Base-by-base conservation (phyloP, 2,888 invertebrate genomes). In the Cinara cedri region DNA sequence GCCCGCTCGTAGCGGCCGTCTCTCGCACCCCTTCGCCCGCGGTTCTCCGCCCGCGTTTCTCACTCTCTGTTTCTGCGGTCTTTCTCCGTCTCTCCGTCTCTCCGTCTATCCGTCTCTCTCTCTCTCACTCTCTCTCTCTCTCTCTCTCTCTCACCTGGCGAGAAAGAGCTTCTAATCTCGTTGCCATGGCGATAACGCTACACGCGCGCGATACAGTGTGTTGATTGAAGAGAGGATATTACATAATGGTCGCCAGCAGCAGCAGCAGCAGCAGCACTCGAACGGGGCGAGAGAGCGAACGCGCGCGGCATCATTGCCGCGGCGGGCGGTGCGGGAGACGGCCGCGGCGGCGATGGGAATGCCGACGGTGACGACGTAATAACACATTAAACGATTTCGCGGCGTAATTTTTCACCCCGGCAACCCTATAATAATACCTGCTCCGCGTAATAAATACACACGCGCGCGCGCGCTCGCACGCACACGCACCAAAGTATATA, bases 181-280 rank as follows among this genome's bases (percentile, higher is more conserved):
- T 49, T 16, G 71, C 72, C 8, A 72, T 72, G 72, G 26, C 19
- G 10, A 72, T 46, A 65, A 16, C 9, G 11, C 9, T 44, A 19
- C 11, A 14, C 19, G 9, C 10, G 21, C 55, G 11, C n/a, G 11
- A 44, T 49, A 13, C 46, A 65, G 46, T 44, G 55, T 11, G 71
- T 42, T 71, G 55, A 71, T 71, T 55, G 55, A 55, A 71, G 54
- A 54, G 42, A 34, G 21, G 63, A 63, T 63, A 63, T 63, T 63
- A 51, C 63, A 63, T 63, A 42, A 63, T 42, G 63, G 62, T 62
- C 62, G 62, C 63, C 42, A 16, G 51, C n/a, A n/a, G n/a, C n/a
- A n/a, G n/a, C n/a, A n/a, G n/a, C n/a, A n/a, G n/a, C n/a, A 51
- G 51, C 6, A 42, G 26, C 26, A 60, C 34, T 60, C n/a, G 34